Percentiles rank a stretch among this genome's conserved stretches.
phyloP scores from a whole-genome alignment of 2,888 invertebrate species.

The Chymomyza caudatula region DNA sequence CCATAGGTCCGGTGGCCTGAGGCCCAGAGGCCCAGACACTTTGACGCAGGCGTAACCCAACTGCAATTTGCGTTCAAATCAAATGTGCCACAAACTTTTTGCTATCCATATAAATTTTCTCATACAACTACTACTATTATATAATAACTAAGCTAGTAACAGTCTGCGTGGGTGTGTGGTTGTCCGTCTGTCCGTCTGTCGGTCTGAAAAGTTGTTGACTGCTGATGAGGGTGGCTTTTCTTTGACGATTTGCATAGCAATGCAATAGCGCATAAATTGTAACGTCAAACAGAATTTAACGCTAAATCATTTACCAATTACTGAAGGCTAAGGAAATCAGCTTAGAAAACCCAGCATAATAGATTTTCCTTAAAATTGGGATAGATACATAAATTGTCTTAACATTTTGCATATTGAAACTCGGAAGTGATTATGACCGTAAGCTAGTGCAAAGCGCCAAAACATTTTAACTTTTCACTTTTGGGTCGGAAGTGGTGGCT shows the following conservation, averaged over 20 bases:
- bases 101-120: background rate
- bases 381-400: background rate
- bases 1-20: background rate
- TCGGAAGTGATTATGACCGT: background rate
- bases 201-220: background rate
- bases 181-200: too few species aligned
- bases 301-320: too few species aligned
- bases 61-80: background rate
- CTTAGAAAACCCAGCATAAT: too few species aligned
- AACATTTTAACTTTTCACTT: background rate
- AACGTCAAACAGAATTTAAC: too few species aligned
- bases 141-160: background rate
- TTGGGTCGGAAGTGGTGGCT: background rate
- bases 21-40: background rate
- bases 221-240: background rate
- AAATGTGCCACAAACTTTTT: background rate
- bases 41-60: background rate
- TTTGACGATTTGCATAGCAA: too few species aligned
- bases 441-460: too few species aligned
- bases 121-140: background rate
- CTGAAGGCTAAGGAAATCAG: too few species aligned
- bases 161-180: too few species aligned
- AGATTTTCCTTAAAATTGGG: too few species aligned
- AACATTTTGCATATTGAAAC: background rate
- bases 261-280: too few species aligned